These are phyloP conservation scores for Hirundo rustica DNA, from an alignment of 2,797 vertebrate genomes.

Conservation along the genomic window DNA sequence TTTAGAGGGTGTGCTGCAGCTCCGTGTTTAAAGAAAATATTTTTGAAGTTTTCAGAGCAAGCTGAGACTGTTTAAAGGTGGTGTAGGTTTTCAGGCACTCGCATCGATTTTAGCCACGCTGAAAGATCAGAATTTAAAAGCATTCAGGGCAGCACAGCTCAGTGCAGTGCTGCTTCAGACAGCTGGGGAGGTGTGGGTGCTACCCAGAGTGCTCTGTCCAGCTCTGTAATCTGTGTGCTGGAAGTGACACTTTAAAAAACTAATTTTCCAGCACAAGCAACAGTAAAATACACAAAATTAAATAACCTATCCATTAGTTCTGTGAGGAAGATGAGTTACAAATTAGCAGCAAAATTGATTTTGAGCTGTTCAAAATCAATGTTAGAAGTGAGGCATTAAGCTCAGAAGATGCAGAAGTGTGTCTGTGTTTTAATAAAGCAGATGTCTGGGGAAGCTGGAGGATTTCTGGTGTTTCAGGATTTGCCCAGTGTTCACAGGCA, in stretches of 20 bases:
- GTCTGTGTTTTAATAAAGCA: background rate
- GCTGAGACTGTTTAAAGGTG: background rate
- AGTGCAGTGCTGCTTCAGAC: background rate
- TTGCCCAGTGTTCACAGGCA: background rate
- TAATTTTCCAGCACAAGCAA: background rate
- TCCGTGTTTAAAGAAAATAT: background rate
- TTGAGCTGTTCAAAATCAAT: background rate
- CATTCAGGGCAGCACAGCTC: background rate
- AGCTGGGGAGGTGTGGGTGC: background rate
- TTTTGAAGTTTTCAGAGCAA: background rate
- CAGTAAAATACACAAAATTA: background rate
- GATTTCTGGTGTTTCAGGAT: background rate
- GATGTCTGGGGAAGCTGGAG: background rate
- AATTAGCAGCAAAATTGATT: background rate
- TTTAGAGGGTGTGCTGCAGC: background rate
- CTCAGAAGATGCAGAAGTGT: background rate
- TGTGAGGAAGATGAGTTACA: background rate
- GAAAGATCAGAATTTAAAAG: background rate
- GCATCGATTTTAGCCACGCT: rapidly evolving
- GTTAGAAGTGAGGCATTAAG: background rate
- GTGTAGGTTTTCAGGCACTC: background rate
- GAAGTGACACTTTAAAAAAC: background rate
- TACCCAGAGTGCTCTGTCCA: background rate
- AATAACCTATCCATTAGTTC: background rate
- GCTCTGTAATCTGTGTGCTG: background rate